Base-by-base conservation (phyloP, 2,888 invertebrate species). In the Synergus laeviventris region DNA sequence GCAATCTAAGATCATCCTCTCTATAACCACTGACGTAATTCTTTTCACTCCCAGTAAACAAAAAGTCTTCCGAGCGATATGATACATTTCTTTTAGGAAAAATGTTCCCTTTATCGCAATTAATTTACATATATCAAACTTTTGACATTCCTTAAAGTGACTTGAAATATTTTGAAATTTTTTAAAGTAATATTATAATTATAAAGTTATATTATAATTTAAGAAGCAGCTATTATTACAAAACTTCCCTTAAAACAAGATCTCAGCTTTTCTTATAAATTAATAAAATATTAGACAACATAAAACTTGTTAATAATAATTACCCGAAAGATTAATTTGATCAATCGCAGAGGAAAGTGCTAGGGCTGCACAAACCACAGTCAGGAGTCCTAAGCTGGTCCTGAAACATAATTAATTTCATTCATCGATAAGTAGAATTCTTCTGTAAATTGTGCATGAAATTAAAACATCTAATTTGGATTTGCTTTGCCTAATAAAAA, bases 261-360 rank as follows among this genome's bases (percentile, higher is more conserved):
- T n/a, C n/a, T n/a, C n/a, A n/a, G n/a, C n/a, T n/a, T n/a, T n/a
- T n/a, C n/a, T n/a, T n/a, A n/a, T n/a, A n/a, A n/a, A n/a, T n/a
- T n/a, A n/a, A n/a, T n/a, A n/a, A n/a, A 45, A 45, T 45, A 5
- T 5, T 45, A 45, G 3, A 45, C 0, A 16, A 16, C 7, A 16
- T n/a, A 45, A 45, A 1, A 1, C 8, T 49, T 31, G 16, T 39
- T 16, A 49, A 70, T 49, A n/a, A 49, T 31, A 2, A 49, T 49
- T 70, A 79, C 90, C 89, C 73, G 88, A 87, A 83, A 90, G 82
- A 79, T 89, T 86, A 77, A 89, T 87, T 74, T 86, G 86, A 39
- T 83, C 84, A 73, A 79, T 78, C 36, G 85, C 77, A 74, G 88
- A 84, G 66, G 88, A 84, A 81, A 88, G 78, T 78, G 89, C 86